A percentile compares a stretch with the other conserved stretches of the same genome.
Evolutionary conservation across 2,113 vertebrate genomes (phyloP).

Genomic region (Petrocephalus microphthalmus): DNA sequence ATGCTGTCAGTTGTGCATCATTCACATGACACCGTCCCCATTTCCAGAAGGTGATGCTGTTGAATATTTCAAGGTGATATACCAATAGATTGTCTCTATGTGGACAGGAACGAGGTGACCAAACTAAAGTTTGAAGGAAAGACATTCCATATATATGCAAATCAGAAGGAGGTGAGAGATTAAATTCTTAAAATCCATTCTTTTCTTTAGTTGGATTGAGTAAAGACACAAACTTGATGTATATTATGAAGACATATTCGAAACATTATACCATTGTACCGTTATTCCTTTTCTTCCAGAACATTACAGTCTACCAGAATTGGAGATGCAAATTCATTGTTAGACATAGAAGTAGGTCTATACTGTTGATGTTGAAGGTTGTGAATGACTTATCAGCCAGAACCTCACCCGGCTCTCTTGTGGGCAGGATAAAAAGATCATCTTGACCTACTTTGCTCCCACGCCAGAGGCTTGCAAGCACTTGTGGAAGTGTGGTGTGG

Average conservation of each 20-base stretch:
- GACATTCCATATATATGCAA: slow-evolving; percentile 93
- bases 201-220: background rate
- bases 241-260: background rate
- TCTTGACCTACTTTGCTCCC: slow-evolving; percentile 90
- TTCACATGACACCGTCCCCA: background rate
- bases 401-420: slow-evolving; percentile 38
- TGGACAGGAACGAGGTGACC: slow-evolving; percentile 84
- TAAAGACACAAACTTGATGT: background rate
- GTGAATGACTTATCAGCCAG: slow-evolving; percentile 1
- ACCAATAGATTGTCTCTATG: background rate
- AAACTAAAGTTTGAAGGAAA: slow-evolving; percentile 98
- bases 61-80: background rate
- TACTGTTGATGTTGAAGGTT: background rate
- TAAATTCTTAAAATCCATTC: slow-evolving; percentile 29
- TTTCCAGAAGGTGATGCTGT: background rate
- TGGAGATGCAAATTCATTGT: slow-evolving; percentile 1
- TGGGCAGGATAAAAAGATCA: slow-evolving; percentile 87
- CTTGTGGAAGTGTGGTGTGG: slow-evolving; percentile 97
- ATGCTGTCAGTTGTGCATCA: background rate
- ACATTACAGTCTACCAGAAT: slow-evolving; percentile 1
- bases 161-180: slow-evolving; percentile 89
- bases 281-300: background rate
- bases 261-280: background rate
- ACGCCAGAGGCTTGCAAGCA: slow-evolving; percentile 98
- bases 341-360: slow-evolving; percentile 10